Conservation (phyloP, 2,797 vertebrate genomes). For the Sphenopsis melanotis region DNA sequence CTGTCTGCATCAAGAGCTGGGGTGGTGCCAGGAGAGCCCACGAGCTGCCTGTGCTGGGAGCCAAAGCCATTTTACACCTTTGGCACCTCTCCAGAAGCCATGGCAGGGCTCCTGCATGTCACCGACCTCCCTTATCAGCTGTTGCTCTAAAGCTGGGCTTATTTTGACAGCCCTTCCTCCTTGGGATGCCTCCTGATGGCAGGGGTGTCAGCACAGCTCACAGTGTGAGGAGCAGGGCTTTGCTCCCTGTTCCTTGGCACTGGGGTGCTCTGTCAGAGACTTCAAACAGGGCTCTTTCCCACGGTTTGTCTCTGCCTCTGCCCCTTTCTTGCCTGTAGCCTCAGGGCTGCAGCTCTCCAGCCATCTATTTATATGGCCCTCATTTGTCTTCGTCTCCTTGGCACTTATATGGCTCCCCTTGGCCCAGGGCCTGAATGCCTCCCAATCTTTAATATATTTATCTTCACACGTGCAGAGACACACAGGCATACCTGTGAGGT, state of each 20-base stretch:
- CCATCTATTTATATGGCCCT: constrained; percentile 61
- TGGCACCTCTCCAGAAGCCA: neutral
- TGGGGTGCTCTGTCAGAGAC: neutral
- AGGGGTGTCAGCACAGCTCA: neutral
- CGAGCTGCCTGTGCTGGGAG: neutral
- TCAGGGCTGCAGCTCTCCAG: constrained; percentile 26
- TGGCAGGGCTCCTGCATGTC: neutral
- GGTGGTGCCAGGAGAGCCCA: neutral
- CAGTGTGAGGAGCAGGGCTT: neutral
- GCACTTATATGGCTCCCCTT: constrained; percentile 59
- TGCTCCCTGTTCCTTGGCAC: neutral
- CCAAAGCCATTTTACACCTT: neutral
- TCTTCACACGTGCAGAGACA: constrained; percentile 45
- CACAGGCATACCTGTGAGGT: constrained; percentile 34
- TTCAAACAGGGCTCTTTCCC: constrained; percentile 39
- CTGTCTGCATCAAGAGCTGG: neutral
- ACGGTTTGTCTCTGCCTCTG: constrained; percentile 19
- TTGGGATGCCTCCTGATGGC: neutral
- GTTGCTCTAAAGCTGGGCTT: neutral
- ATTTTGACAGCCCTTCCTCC: neutral
- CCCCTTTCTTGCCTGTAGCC: constrained; percentile 35
- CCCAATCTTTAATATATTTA: constrained; percentile 59
- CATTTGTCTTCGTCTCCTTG: constrained; percentile 57
- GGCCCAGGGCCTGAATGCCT: constrained; percentile 24
- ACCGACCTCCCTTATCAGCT: neutral